Evolutionary conservation across 1,140 invertebrate genomes (phyloP).

Genomic region (Kradibia gibbosae): DNA sequence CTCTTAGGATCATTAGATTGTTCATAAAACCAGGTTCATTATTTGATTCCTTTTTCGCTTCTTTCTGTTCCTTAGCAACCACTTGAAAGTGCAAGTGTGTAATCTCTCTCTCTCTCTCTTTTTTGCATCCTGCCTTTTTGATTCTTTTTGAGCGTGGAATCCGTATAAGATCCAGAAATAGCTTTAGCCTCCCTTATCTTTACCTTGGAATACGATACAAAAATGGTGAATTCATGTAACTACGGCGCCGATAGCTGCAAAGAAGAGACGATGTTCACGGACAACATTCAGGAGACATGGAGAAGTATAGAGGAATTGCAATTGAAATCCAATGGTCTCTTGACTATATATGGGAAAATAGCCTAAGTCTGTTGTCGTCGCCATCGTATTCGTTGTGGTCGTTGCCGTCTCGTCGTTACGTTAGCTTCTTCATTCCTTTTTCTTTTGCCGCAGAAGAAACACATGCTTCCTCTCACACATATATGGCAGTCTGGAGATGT

Average conservation of each 20-base stretch:
- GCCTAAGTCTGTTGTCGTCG: constrained; percentile 14
- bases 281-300: neutral
- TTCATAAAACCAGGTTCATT: neutral
- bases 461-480: neutral
- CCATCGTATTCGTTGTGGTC: neutral
- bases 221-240: constrained; percentile 22
- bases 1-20: neutral
- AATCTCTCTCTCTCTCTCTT: neutral
- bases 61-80: constrained; percentile 2
- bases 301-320: constrained; percentile 21
- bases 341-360: constrained; percentile 44
- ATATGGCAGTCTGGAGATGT: neutral
- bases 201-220: constrained; percentile 16
- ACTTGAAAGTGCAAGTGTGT: constrained; percentile 40
- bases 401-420: neutral
- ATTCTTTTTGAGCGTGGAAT: neutral
- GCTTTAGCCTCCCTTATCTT: neutral
- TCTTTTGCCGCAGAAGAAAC: constrained; percentile 13
- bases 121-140: neutral
- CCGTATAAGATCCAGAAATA: constrained; percentile 30
- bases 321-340: constrained; percentile 40
- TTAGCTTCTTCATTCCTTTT: constrained; percentile 40
- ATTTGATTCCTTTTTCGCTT: constrained; percentile 5
- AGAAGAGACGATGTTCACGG: neutral
- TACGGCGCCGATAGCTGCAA: neutral